Percentiles rank a stretch among this genome's conserved stretches.
Conservation (phyloP, 2,888 invertebrate species). For the Villa cingulata region DNA sequence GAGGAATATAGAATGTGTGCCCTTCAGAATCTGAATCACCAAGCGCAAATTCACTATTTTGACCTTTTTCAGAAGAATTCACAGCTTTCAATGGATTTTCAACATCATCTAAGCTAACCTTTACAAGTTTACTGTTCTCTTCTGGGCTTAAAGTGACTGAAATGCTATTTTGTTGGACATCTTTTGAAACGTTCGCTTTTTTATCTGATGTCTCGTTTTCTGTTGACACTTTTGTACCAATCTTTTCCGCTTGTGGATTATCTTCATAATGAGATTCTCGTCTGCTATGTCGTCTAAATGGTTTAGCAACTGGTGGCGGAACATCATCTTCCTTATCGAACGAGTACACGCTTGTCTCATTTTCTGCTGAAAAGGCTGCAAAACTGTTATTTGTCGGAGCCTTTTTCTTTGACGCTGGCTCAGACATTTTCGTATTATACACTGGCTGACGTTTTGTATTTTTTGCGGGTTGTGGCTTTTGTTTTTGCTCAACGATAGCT, state of each 20-base stretch:
- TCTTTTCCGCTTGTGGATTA: conserved; percentile 12
- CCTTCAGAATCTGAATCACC: conserved; percentile 42
- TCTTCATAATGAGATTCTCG: conserved; percentile 31
- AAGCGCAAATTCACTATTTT: conserved; percentile 21
- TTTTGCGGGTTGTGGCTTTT: neutral
- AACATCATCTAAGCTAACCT: conserved; percentile 40
- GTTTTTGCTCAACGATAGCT: neutral
- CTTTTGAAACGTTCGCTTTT: conserved; percentile 15
- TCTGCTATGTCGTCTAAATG: conserved; percentile 42
- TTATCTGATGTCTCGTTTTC: conserved; percentile 22
- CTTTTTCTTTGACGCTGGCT: conserved; percentile 28
- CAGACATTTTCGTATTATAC: conserved; percentile 41
- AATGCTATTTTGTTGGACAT: conserved; percentile 18
- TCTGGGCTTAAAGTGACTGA: conserved; percentile 34
- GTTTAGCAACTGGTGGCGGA: conserved; percentile 34
- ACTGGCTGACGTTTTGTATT: conserved; percentile 37
- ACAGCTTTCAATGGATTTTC: conserved; percentile 19
- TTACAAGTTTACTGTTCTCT: conserved; percentile 38
- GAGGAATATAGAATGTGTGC: conserved; percentile 50
- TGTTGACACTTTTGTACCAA: conserved; percentile 20
- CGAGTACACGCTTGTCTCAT: conserved; percentile 57
- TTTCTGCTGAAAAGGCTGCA: conserved; percentile 49
- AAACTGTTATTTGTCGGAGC: conserved; percentile 13
- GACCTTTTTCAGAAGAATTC: conserved; percentile 8
- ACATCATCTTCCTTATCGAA: conserved; percentile 54